phyloP scores from a whole-genome alignment of 53 echinoderm and acorn worm genomes.

The Paelopatides confundens region DNA sequence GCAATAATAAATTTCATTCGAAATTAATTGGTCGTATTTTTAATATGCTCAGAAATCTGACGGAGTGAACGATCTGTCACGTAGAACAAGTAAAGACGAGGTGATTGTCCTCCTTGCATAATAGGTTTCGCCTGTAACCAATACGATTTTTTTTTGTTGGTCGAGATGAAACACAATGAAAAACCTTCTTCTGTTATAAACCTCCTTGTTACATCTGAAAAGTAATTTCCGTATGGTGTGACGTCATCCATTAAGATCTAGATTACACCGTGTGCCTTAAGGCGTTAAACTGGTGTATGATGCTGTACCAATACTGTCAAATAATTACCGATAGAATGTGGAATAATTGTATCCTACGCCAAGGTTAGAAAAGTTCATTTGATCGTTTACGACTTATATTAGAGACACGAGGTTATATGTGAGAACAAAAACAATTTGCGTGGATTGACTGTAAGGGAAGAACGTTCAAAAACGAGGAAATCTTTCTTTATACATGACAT shows the following conservation, averaged over 20 bases:
- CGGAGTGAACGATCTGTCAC: neutral
- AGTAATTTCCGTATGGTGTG: neutral
- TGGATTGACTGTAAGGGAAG: too few species aligned
- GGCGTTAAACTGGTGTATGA: neutral
- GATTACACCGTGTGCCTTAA: constrained; percentile 3
- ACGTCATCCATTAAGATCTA: constrained; percentile 16
- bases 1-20: neutral
- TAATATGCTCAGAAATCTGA: too few species aligned
- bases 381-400: constrained; percentile 12
- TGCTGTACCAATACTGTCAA: constrained; percentile 8
- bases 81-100: neutral
- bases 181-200: neutral
- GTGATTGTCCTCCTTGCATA: neutral
- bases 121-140: constrained; percentile 6
- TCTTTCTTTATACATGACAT: too few species aligned
- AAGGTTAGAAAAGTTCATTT: neutral
- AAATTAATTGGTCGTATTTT: neutral
- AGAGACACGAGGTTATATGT: neutral
- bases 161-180: neutral
- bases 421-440: too few species aligned
- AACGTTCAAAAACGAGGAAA: too few species aligned
- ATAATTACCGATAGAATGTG: neutral
- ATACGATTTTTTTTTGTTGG: neutral
- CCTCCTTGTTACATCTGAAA: neutral
- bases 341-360: constrained; percentile 7